A percentile compares a stretch with the other conserved stretches of the same genome.
Conservation (phyloP, 53 echinoderm and acorn worm species). For the Echinometra lucunter region DNA sequence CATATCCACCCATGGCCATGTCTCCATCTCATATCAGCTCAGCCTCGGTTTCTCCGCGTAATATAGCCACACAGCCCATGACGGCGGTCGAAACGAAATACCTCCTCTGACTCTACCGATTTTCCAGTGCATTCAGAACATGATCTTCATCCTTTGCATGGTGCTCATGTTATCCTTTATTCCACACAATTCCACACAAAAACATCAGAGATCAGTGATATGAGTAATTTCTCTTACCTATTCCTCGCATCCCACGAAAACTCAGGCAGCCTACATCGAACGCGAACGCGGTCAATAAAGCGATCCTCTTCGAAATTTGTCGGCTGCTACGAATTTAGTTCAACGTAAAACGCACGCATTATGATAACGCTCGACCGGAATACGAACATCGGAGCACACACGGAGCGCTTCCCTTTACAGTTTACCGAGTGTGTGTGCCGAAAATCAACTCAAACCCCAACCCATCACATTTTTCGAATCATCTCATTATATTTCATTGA, state of each 20-base stretch:
- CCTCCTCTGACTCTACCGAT: background rate
- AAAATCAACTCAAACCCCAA: slow-evolving; percentile 21
- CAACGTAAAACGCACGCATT: slow-evolving; percentile 1
- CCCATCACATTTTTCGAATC: slow-evolving; percentile 44
- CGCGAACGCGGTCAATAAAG: background rate
- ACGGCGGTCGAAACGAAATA: background rate
- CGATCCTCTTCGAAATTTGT: background rate
- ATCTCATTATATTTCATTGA: slow-evolving; percentile 45
- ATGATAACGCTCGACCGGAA: background rate
- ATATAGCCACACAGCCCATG: no score
- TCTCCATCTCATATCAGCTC: slow-evolving; percentile 8
- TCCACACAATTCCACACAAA: background rate
- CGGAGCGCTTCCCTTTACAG: background rate
- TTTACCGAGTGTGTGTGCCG: slow-evolving; percentile 34
- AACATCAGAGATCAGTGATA: background rate
- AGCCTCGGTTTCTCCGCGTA: background rate
- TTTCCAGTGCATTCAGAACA: background rate
- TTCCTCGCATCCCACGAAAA: background rate
- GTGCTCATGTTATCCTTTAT: background rate
- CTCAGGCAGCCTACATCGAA: background rate
- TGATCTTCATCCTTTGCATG: background rate
- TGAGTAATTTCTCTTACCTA: background rate
- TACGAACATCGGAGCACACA: background rate
- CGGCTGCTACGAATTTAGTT: slow-evolving; percentile 33
- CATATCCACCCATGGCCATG: background rate